phyloP scores from a whole-genome alignment of 2,113 vertebrate genomes.

The Zapornia atra region DNA sequence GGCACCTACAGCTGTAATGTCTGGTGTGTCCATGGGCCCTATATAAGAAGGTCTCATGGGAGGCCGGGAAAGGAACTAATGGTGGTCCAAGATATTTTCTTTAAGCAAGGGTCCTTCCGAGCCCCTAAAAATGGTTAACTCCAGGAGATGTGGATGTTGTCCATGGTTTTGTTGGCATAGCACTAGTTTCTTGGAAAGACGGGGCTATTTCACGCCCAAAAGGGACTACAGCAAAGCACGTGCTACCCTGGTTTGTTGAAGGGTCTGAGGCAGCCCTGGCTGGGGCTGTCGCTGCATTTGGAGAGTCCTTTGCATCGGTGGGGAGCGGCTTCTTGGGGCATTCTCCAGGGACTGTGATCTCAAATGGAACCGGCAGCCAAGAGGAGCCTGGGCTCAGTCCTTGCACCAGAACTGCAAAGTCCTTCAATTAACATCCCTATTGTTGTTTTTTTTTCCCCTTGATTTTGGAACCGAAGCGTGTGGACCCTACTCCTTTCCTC shows the following conservation, averaged over 20 bases:
- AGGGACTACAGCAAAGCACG: conserved; percentile 9
- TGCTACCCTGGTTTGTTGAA: background rate
- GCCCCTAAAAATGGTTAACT: background rate
- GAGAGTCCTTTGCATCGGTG: background rate
- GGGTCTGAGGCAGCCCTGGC: background rate
- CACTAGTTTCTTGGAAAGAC: conserved; percentile 18
- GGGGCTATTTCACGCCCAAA: conserved; percentile 37
- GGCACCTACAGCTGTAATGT: background rate
- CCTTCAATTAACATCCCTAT: background rate
- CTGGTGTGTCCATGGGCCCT: background rate
- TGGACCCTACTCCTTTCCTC: background rate
- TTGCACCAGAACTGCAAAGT: background rate
- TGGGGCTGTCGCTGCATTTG: background rate
- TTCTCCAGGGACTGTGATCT: background rate
- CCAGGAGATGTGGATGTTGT: background rate
- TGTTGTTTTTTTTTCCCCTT: background rate
- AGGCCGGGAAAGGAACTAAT: background rate
- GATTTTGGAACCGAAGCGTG: background rate
- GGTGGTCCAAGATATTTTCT: background rate
- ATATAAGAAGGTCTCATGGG: background rate
- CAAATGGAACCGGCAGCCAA: background rate
- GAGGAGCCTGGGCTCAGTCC: background rate
- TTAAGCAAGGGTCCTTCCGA: background rate
- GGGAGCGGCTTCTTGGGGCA: background rate
- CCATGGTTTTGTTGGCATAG: conserved; percentile 47